Conservation (phyloP, 1,140 invertebrate genomes). For the Portunus trituberculatus region DNA sequence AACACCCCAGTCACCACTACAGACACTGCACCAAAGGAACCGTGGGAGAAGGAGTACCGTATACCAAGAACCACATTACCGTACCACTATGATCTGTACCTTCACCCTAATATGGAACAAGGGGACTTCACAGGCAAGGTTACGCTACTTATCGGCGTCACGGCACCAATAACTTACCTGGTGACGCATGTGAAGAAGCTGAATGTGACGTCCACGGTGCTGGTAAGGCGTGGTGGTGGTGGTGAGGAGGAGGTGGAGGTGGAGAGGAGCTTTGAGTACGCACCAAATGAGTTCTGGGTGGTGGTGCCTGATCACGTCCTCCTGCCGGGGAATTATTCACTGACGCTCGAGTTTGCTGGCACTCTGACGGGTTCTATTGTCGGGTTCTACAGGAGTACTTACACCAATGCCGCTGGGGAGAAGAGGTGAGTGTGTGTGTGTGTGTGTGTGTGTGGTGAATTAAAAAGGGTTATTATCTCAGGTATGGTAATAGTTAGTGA, state of each 20-base stretch:
- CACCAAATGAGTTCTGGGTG: slow-evolving; percentile 86
- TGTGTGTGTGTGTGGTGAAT: background rate
- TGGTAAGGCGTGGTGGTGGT: slow-evolving; percentile 64
- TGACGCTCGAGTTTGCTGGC: slow-evolving; percentile 87
- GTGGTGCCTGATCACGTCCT: slow-evolving; percentile 83
- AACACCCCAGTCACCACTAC: background rate
- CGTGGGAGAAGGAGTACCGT: slow-evolving; percentile 81
- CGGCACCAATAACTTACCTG: slow-evolving; percentile 79
- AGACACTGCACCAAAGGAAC: slow-evolving; percentile 77
- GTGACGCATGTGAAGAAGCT: slow-evolving; percentile 81
- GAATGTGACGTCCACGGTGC: slow-evolving; percentile 79
- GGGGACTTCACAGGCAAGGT: slow-evolving; percentile 88
- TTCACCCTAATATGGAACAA: slow-evolving; percentile 87
- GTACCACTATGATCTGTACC: slow-evolving; percentile 87
- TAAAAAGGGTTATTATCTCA: too few species aligned
- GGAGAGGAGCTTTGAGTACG: slow-evolving; percentile 81
- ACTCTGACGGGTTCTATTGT: slow-evolving; percentile 85
- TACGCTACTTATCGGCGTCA: slow-evolving; percentile 82
- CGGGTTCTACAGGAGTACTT: slow-evolving; percentile 90
- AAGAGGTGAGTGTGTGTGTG: slow-evolving; percentile 82
- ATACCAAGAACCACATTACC: slow-evolving; percentile 87
- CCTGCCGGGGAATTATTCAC: slow-evolving; percentile 83
- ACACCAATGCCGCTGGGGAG: slow-evolving; percentile 84
- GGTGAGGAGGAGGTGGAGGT: slow-evolving; percentile 78
- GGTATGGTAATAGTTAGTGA: too few species aligned